phyloP scores from a whole-genome alignment of 1,140 invertebrate genomes.

The Lanistes nyassanus region DNA sequence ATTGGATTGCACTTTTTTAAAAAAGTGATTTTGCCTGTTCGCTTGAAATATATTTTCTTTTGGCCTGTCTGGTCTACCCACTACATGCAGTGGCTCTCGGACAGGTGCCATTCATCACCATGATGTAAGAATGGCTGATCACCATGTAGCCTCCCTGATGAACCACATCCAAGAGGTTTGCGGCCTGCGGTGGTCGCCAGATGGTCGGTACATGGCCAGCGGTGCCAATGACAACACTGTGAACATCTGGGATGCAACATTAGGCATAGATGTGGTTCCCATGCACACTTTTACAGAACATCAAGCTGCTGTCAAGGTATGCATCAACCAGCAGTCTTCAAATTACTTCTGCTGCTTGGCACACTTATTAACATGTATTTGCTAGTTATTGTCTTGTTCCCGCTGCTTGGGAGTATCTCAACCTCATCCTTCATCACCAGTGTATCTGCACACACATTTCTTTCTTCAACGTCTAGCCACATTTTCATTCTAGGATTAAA shows the following conservation, averaged over 20 bases:
- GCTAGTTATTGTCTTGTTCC: too few species aligned
- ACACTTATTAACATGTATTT: too few species aligned
- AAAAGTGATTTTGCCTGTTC: constrained; percentile 3
- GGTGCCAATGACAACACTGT: constrained; percentile 96
- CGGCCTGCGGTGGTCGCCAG: constrained; percentile 93
- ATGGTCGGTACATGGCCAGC: constrained; percentile 89
- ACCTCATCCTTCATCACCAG: too few species aligned
- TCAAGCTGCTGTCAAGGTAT: constrained; percentile 71
- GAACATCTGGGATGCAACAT: constrained; percentile 81
- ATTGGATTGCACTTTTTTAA: background rate
- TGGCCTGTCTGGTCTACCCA: constrained; percentile 18
- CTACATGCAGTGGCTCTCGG: constrained; percentile 78
- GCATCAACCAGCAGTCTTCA: too few species aligned
- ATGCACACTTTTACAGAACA: constrained; percentile 55
- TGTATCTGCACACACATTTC: too few species aligned
- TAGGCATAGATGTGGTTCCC: constrained; percentile 36
- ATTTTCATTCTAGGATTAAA: too few species aligned
- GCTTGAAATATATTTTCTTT: background rate
- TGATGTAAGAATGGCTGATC: constrained; percentile 91
- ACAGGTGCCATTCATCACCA: constrained; percentile 92
- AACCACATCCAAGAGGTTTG: constrained; percentile 90
- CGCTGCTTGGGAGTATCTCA: too few species aligned
- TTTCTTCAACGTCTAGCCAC: too few species aligned
- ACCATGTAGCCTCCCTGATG: constrained; percentile 78
- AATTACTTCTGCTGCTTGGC: too few species aligned